Base-by-base conservation (phyloP, 2,113 vertebrate species). In the Tamias sibiricus region DNA sequence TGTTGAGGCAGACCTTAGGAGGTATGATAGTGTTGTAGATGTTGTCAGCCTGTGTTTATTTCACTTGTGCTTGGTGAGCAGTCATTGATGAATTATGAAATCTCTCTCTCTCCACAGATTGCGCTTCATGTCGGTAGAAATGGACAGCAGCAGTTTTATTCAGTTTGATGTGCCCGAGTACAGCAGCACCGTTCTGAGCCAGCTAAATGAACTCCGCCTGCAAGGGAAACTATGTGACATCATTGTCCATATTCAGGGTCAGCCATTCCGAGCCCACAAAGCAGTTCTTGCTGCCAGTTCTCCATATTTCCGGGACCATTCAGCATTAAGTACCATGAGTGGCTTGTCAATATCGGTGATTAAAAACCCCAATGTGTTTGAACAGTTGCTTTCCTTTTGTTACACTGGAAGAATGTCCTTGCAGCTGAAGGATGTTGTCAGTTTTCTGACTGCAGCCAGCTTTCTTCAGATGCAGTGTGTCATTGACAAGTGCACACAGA, bases 81-180 rank as follows among this genome's bases (percentile, higher is more conserved):
- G 95, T 94, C 90, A 8, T 22, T 81, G 81, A 64, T 64, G 54
- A 96, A 82, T 97, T 28, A 44, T 72, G 54, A 83, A 54, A 89
- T 92, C 90, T 98, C 83, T 98, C 97, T 98, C 97, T 98, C 80
- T 96, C 98, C 97, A 66, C 98, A 99, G 99, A 97, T 98, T 97
- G 28, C 97, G 68, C 97, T 95, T 97, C 91, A 71, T 98, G 89
- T 94, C 98, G 95, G 98, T 98, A 99, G 99, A 99, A 98, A 99
- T 99, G 99, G 99, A 99, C 99, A 99, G 99, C 99, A 98, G 99
- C 98, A 99, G 99, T 99, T 99, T 99, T 98, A 99, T 99, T 98
- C 99, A 99, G 99, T 99, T 99, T 96, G 99, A 99, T 93, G 99
- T 99, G 99, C 99, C 99, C 4, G 99, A 99, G 98, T 99, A 99